Base-by-base conservation (phyloP, 2,888 invertebrate genomes). In the Thereva unica region DNA sequence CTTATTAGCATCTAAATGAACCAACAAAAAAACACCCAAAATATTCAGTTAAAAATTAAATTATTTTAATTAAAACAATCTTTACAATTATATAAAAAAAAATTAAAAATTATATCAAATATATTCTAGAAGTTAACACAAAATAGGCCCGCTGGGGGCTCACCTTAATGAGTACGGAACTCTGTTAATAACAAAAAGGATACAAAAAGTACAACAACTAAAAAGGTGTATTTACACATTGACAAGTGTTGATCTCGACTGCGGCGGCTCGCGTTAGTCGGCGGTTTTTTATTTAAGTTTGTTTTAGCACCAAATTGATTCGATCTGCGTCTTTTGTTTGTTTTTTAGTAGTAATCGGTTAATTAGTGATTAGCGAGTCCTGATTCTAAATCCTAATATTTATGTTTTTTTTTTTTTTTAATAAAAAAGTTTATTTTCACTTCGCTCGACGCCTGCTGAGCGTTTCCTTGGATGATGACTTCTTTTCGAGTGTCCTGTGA, bases 361-460 rank as follows among this genome's bases (percentile, higher is more conserved):
- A 59, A 23, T 23, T 23, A 6, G 38, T 59, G 38, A 59, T 59
- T 49, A 59, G 44, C 42, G 23, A 44, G 34, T 42, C 38, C 47
- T 59, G 49, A 37, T 59, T 38, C 38, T 59, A 52, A 35, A 37
- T 6, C 34, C 23, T 37, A 42, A 42, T 42, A 6, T 12, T 42
- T 41, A 23, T 63, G 7, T 23, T 42, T 35, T 42, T 53, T 53
- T 7, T 34, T 41, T 23, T 23, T 23, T 23, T 23, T 2, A 23
- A 23, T 23, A 23, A 23, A 23, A 23, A 23, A 23, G 23, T 23
- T 23, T 23, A 34, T 7, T 35, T 34, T 53, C 61, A 69, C 49
- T 67, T 69, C 42, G 67, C 55, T 63, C 56, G 61, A 42, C 69
- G 69, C 23, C 67, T 59, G 63, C 40, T 69, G 1, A 67, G 35